Conservation (phyloP, 2,797 vertebrate species). For the Fratercula arctica region DNA sequence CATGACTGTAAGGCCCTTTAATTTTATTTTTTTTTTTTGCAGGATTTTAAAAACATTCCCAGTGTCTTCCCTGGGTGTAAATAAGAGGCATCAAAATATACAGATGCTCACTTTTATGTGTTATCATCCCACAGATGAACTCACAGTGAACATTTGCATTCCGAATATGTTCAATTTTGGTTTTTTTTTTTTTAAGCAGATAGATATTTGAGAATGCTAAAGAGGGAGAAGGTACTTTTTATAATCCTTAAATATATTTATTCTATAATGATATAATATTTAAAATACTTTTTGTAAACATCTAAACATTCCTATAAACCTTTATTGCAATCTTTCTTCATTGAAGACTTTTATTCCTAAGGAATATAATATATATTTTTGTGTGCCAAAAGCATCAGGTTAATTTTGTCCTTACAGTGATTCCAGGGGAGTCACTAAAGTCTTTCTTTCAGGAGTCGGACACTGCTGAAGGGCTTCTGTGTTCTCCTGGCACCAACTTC, state of each 20-base stretch:
- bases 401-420: background rate
- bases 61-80: background rate
- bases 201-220: background rate
- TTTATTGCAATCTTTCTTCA: background rate
- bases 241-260: background rate
- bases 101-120: background rate
- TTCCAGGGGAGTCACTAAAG: background rate
- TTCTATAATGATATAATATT: no score
- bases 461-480: background rate
- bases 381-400: background rate
- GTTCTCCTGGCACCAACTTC: background rate
- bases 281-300: background rate
- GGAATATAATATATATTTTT: background rate
- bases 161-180: background rate
- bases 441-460: background rate
- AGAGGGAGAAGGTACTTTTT: background rate
- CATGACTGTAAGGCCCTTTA: background rate
- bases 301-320: background rate
- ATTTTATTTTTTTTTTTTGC: background rate
- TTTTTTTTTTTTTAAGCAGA: background rate
- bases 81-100: conserved; percentile 1
- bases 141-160: background rate
- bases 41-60: background rate
- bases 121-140: background rate
- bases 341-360: background rate